phyloP scores from a whole-genome alignment of 2,888 invertebrate genomes.

The Volucella inflata region DNA sequence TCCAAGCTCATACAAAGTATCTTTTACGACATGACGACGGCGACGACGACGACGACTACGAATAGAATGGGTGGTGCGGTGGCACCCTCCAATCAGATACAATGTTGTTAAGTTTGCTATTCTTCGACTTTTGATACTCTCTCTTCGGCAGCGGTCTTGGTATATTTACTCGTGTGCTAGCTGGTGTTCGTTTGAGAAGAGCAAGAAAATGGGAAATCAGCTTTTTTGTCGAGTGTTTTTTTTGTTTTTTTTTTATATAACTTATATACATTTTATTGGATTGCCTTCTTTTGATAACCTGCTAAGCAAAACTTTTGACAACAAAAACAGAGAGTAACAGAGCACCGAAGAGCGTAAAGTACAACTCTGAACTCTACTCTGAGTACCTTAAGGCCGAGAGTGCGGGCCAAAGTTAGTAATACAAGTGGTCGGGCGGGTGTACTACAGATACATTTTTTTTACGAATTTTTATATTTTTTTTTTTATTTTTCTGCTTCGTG shows the following conservation, averaged over 20 bases:
- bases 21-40: slow-evolving; percentile 13
- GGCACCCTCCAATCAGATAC: slow-evolving; percentile 9
- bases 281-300: slow-evolving; percentile 54
- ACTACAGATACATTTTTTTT: slow-evolving; percentile 64
- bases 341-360: slow-evolving; percentile 55
- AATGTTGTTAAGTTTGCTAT: slow-evolving; percentile 35
- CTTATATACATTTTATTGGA: too few species aligned
- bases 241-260: too few species aligned
- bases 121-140: slow-evolving; percentile 11
- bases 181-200: background rate
- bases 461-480: slow-evolving; percentile 27
- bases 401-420: slow-evolving; percentile 45
- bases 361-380: background rate
- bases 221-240: slow-evolving; percentile 42
- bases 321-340: slow-evolving; percentile 28
- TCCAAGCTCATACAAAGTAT: slow-evolving; percentile 40
- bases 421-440: slow-evolving; percentile 47
- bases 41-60: too few species aligned
- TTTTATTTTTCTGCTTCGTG: slow-evolving; percentile 6
- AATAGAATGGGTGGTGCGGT: too few species aligned
- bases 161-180: too few species aligned
- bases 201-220: slow-evolving; percentile 40
- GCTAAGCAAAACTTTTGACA: slow-evolving; percentile 30
- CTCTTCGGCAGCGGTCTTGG: background rate
- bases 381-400: slow-evolving; percentile 27